phyloP scores from a whole-genome alignment of 2,113 vertebrate species.

The Bombycilla garrulus region DNA sequence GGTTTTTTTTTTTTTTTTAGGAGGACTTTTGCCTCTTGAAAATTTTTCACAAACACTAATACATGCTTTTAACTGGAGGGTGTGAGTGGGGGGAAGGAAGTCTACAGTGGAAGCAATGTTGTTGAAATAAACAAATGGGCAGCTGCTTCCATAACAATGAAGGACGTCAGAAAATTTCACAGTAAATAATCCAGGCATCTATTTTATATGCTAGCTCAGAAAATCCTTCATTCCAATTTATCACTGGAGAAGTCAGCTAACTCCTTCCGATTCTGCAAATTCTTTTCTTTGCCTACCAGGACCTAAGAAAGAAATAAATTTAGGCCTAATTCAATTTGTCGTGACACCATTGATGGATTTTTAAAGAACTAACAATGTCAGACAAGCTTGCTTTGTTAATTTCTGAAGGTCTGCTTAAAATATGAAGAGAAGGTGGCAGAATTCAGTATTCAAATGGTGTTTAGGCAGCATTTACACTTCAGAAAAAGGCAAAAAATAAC shows the following conservation, averaged over 20 bases:
- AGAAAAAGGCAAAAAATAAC: neutral
- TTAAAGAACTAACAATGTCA: neutral
- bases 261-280: neutral
- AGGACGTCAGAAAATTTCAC: neutral
- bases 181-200: neutral
- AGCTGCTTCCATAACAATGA: neutral
- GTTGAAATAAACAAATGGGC: neutral
- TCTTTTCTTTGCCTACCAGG: neutral
- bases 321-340: neutral
- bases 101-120: neutral
- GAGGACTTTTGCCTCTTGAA: neutral
- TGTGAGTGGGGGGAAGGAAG: neutral
- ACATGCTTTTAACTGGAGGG: neutral
- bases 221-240: neutral
- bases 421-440: neutral
- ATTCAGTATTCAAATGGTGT: neutral
- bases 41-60: neutral
- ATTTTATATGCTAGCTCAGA: neutral
- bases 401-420: neutral
- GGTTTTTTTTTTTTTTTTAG: too few species aligned
- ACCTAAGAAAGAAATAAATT: neutral
- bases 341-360: neutral
- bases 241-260: neutral
- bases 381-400: neutral
- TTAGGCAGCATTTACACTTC: neutral